A percentile compares a stretch with the other conserved stretches of the same genome.
phyloP scores from a whole-genome alignment of 2,888 invertebrate species.

The Steinernema hermaphroditum region DNA sequence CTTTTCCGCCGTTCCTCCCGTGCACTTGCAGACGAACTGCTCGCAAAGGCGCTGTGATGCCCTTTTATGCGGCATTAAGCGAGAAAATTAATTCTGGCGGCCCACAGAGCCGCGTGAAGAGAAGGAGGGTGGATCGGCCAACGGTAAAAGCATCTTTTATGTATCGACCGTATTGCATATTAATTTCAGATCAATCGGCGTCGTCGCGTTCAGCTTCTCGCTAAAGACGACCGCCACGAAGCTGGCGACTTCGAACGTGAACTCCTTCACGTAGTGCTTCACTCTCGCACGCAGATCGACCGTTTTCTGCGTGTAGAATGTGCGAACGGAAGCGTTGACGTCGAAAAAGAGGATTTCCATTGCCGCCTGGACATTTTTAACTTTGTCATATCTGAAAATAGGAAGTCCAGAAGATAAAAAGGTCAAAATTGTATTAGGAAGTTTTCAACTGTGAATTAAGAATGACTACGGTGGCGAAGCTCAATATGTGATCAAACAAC shows the following conservation, averaged over 20 bases:
- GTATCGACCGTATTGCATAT: constrained; percentile 15
- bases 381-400: constrained; percentile 33
- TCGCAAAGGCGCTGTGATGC: too few species aligned
- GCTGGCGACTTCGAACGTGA: constrained; percentile 25
- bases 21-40: too few species aligned
- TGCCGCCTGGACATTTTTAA: constrained; percentile 36
- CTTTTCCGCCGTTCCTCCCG: too few species aligned
- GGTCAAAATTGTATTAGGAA: too few species aligned
- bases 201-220: neutral
- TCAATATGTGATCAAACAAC: too few species aligned
- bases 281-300: constrained; percentile 25
- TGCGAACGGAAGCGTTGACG: constrained; percentile 29
- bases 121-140: neutral
- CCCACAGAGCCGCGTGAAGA: neutral
- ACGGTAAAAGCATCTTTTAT: constrained; percentile 7
- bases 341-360: constrained; percentile 40
- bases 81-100: neutral
- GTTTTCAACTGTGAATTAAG: too few species aligned
- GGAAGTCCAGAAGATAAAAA: too few species aligned
- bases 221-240: neutral
- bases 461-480: too few species aligned
- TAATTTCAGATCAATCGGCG: constrained; percentile 5
- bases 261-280: constrained; percentile 39
- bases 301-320: neutral
- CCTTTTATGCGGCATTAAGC: constrained; percentile 7